These are phyloP conservation scores for Drosophila aff. DNA, from an alignment of 1,140 invertebrate genomes.

Conservation along the genomic window DNA sequence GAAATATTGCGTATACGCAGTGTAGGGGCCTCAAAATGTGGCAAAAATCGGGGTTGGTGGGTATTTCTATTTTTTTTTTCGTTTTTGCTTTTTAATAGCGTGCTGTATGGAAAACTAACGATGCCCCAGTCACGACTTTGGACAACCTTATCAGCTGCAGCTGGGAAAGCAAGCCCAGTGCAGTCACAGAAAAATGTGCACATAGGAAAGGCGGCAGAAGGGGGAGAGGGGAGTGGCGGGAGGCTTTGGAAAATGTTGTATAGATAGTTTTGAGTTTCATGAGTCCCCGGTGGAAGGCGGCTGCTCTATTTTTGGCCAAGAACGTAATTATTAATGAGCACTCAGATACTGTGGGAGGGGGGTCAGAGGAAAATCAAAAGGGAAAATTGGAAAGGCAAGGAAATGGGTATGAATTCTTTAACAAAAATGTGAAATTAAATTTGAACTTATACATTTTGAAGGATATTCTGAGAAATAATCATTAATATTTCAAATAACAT, in stretches of 20 bases:
- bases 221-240: too few relatives aligned
- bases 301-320: slow-evolving; percentile 13
- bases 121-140: slow-evolving; percentile 62
- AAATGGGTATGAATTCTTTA: neutral
- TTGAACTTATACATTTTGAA: neutral
- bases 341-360: slow-evolving; percentile 6
- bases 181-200: slow-evolving; percentile 9
- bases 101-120: slow-evolving; percentile 60
- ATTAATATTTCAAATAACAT: neutral
- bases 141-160: slow-evolving; percentile 59
- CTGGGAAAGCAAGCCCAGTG: slow-evolving; percentile 18
- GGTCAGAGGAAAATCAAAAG: neutral
- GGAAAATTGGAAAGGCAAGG: neutral
- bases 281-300: slow-evolving; percentile 21
- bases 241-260: slow-evolving; percentile 7
- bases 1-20: slow-evolving; percentile 76
- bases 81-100: slow-evolving; percentile 5
- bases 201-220: neutral
- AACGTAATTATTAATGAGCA: slow-evolving; percentile 46
- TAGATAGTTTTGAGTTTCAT: slow-evolving; percentile 54
- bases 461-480: neutral
- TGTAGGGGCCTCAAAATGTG: slow-evolving; percentile 4
- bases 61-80: neutral
- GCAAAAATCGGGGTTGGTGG: slow-evolving; percentile 8
- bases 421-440: neutral